A percentile compares a stretch with the other conserved stretches of the same genome.
phyloP scores from a whole-genome alignment of 2,888 invertebrate genomes.

The Platycnemis pennipes region DNA sequence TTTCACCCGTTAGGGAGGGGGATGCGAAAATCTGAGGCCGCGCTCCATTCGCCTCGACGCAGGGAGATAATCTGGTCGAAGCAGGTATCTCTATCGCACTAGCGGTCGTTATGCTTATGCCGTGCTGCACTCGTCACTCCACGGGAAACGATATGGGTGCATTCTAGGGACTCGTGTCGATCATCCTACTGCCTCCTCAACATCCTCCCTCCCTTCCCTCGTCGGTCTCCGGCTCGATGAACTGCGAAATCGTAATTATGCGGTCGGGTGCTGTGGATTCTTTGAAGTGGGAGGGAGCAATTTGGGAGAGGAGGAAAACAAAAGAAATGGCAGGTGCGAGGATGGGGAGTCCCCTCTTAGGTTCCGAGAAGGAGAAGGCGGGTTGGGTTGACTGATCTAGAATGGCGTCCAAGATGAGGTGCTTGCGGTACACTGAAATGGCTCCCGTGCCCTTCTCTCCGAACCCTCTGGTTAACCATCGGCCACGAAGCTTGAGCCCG shows the following conservation, averaged over 20 bases:
- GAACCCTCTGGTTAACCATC: not conserved
- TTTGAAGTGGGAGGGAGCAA: not conserved
- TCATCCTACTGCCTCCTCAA: not conserved
- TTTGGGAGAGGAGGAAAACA: not conserved
- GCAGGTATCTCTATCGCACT: not conserved
- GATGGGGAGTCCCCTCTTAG: not conserved
- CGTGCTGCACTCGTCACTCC: not conserved
- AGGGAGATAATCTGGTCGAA: too few species aligned
- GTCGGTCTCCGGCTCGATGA: not conserved
- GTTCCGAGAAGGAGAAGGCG: not conserved
- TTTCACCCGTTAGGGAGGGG: not conserved
- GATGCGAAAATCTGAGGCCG: too few species aligned
- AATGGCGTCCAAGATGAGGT: not conserved
- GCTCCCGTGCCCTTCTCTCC: not conserved
- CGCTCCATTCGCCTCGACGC: too few species aligned
- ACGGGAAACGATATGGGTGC: not conserved
- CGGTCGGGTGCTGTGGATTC: slow-evolving; percentile 16
- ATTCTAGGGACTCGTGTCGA: not conserved
- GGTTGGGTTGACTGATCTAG: not conserved
- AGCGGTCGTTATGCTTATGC: not conserved
- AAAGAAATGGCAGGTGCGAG: not conserved
- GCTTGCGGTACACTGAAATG: not conserved
- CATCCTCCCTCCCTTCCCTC: not conserved
- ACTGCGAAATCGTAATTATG: slow-evolving; percentile 47
- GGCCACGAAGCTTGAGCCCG: not conserved